These are phyloP conservation scores for Esperia sulphurella DNA, from an alignment of 2,888 invertebrate genomes.

Conservation along the genomic window DNA sequence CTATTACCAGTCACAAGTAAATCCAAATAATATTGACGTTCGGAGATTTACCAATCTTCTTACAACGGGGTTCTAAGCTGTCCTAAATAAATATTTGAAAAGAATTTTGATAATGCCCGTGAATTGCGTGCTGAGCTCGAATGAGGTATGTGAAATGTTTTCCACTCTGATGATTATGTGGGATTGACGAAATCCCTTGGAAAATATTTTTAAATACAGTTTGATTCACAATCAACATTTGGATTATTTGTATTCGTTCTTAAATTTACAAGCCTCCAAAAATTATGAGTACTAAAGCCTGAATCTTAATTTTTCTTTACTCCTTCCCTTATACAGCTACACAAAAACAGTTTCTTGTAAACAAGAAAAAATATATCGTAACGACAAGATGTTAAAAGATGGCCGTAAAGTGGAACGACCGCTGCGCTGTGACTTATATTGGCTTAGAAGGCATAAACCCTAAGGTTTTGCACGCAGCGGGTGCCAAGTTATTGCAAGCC, in stretches of 20 bases:
- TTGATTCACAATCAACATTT: too few species aligned
- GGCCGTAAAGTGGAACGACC: slow-evolving; percentile 6
- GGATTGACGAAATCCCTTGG: too few species aligned
- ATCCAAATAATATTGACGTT: background rate
- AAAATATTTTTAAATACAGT: too few species aligned
- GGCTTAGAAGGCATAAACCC: slow-evolving; percentile 6
- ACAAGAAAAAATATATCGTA: background rate
- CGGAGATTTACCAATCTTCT: slow-evolving; percentile 17
- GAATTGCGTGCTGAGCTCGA: slow-evolving; percentile 15
- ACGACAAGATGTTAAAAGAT: background rate
- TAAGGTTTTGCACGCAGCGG: slow-evolving; percentile 2
- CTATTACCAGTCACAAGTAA: background rate
- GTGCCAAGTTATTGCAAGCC: slow-evolving; percentile 6
- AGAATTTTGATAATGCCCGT: slow-evolving; percentile 23
- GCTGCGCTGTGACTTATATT: slow-evolving; percentile 8
- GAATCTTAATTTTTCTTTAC: background rate
- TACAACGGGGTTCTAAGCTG: slow-evolving; percentile 21
- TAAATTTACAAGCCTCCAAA: too few species aligned
- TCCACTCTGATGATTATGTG: too few species aligned
- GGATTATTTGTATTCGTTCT: too few species aligned
- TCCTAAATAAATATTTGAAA: slow-evolving; percentile 33
- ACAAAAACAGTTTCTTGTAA: background rate
- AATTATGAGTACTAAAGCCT: too few species aligned
- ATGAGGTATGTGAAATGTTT: background rate
- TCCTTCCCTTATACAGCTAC: background rate